Evolutionary conservation across 2,888 invertebrate genomes (phyloP).

Genomic region (Napeogenes inachia): DNA sequence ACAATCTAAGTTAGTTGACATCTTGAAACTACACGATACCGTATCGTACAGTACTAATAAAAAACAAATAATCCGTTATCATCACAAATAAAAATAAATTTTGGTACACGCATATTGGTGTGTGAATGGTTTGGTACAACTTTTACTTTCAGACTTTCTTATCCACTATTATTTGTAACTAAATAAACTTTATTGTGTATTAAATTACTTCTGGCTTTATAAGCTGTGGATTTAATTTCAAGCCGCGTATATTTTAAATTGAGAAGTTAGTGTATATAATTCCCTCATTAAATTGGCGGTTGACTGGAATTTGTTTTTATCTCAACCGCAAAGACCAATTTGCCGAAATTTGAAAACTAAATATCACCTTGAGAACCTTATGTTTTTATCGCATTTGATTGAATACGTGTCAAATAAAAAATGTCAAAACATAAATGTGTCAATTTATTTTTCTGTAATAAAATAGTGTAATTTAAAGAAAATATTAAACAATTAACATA

Average conservation of each 20-base stretch:
- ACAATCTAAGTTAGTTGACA: slow-evolving; percentile 12
- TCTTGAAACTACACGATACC: slow-evolving; percentile 6
- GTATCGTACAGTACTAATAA: neutral
- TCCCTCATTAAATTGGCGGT: slow-evolving; percentile 3
- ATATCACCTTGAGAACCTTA: slow-evolving; percentile 19
- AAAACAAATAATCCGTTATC: too few species aligned
- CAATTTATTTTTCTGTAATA: neutral
- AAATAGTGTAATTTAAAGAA: neutral
- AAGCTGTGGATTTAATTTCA: neutral
- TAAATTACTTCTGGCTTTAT: neutral
- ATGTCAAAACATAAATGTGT: neutral
- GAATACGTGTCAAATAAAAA: slow-evolving; percentile 1
- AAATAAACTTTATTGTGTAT: neutral
- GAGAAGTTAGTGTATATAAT: neutral
- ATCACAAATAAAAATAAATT: too few species aligned
- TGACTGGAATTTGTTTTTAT: slow-evolving; percentile 11
- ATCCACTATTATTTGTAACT: neutral
- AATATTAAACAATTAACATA: too few species aligned
- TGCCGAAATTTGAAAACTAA: slow-evolving; percentile 20
- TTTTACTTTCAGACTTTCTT: too few species aligned
- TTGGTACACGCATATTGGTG: too few species aligned
- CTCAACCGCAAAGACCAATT: slow-evolving; percentile 20
- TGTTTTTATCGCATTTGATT: neutral
- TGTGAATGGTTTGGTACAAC: too few species aligned
- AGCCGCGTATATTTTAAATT: too few species aligned